Base-by-base conservation (phyloP, 1,140 invertebrate genomes). In the Drosophila suzukii region DNA sequence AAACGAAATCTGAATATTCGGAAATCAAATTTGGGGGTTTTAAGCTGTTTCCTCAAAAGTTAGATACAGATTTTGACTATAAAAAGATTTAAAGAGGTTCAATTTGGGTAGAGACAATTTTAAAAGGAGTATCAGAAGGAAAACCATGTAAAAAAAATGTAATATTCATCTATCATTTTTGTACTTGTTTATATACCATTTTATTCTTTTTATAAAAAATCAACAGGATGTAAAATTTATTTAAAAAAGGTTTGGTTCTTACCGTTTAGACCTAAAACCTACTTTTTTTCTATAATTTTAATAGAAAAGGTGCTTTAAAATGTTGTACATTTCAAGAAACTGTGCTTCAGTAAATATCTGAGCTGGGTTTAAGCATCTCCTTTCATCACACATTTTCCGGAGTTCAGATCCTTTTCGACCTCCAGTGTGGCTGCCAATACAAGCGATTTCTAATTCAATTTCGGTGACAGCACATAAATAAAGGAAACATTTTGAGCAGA, bases 371-470 rank as follows among this genome's bases (percentile, higher is more conserved):
- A 7, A 49, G 10, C 55, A 15, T 34, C 13, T 10, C 2, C 54
- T 24, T 58, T 50, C 27, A 20, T 17, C 38, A 17, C 20, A 53
- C 10, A 46, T 34, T 67, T 63, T 24, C 15, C 20, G 17, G 47
- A 66, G 47, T 5, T 67, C 20, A 53, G 65, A 53, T 66, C 47
- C 65, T 38, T 66, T 68, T 44, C 17, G 30, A 65, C 46, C 46
- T 34, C 17, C 30, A 38, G 46, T 7, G 8, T 38, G 30, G 47
- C 38, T 44, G 65, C 38, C 79, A 86, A 17, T 43, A 78, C 81
- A 85, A 86, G 65, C 67, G 76, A 80, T 84, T 89, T 79, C 83
- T 88, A 89, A 88, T 88, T 89, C 84, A 84, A 88, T 88, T 88
- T 88, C 73, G 56, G 83, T 84, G 84, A 88, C 84, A 88, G 79